Conservation (phyloP, 2,888 invertebrate genomes). For the Microctonus aethiopoides region DNA sequence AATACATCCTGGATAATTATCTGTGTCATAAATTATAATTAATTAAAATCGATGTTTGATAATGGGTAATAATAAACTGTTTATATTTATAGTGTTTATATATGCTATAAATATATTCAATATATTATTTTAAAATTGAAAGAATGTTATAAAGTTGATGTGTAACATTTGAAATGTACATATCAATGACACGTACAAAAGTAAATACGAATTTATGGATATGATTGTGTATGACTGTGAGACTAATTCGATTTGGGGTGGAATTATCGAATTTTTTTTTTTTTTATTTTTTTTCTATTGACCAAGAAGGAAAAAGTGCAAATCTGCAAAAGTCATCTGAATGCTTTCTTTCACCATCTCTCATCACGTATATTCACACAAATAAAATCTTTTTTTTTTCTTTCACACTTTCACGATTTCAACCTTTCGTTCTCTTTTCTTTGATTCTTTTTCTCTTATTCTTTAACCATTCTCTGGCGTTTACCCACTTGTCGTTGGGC, state of each 20-base stretch:
- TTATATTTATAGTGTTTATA: too few species aligned
- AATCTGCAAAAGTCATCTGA: constrained; percentile 22
- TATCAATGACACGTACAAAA: background rate
- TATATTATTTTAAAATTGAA: constrained; percentile 23
- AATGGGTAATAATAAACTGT: too few species aligned
- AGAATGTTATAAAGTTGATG: background rate
- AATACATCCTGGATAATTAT: too few species aligned
- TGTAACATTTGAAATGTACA: background rate
- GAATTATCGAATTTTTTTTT: constrained; percentile 21
- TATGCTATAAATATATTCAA: too few species aligned
- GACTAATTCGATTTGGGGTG: constrained; percentile 1
- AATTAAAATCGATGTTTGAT: background rate
- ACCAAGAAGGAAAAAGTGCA: constrained; percentile 28
- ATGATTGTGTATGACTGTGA: background rate
- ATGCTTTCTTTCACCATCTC: background rate
- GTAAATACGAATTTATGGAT: background rate
- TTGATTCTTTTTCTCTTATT: background rate
- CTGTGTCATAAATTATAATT: background rate
- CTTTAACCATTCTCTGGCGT: background rate
- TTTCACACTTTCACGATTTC: background rate
- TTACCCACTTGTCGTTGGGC: constrained; percentile 14
- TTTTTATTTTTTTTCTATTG: constrained; percentile 18
- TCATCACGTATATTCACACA: background rate
- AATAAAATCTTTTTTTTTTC: constrained; percentile 13
- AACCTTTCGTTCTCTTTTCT: background rate